Conservation (phyloP, 92 coral and sea anemone genomes). For the Phenganax marumi region DNA sequence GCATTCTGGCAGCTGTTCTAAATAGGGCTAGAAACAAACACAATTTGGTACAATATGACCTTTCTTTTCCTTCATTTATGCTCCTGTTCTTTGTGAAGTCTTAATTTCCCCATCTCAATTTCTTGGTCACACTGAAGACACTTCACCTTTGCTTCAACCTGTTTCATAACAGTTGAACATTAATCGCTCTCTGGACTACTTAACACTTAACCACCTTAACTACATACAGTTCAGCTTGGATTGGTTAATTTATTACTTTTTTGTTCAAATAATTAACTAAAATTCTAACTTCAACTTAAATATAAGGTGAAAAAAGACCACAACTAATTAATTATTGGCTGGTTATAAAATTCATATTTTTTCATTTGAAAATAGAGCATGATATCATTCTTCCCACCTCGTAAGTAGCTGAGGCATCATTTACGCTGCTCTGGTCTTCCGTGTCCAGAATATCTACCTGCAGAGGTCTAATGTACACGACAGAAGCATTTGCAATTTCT, state of each 20-base stretch:
- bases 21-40: too few species aligned
- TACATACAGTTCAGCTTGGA: too few species aligned
- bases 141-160: constrained; percentile 57
- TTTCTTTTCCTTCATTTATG: constrained; percentile 48
- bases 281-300: too few species aligned
- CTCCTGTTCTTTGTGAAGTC: constrained; percentile 48
- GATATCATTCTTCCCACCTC: constrained; percentile 33
- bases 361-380: too few species aligned
- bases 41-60: not conserved
- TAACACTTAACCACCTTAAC: too few species aligned
- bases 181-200: not conserved
- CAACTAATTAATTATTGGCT: too few species aligned
- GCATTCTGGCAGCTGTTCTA: not conserved
- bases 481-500: constrained; percentile 9
- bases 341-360: too few species aligned
- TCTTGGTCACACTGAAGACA: constrained; percentile 53
- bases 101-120: constrained; percentile 54
- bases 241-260: too few species aligned
- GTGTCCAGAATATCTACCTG: constrained; percentile 1
- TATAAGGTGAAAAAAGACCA: too few species aligned
- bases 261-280: too few species aligned
- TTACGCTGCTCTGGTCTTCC: not conserved
- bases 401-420: not conserved
- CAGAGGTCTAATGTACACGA: not conserved
- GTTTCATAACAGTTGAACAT: constrained; percentile 1